Evolutionary conservation across 1,140 invertebrate species (phyloP), one percentile per base, ranked within the genome.

Genomic region (Cryptotermes secundus): DNA sequence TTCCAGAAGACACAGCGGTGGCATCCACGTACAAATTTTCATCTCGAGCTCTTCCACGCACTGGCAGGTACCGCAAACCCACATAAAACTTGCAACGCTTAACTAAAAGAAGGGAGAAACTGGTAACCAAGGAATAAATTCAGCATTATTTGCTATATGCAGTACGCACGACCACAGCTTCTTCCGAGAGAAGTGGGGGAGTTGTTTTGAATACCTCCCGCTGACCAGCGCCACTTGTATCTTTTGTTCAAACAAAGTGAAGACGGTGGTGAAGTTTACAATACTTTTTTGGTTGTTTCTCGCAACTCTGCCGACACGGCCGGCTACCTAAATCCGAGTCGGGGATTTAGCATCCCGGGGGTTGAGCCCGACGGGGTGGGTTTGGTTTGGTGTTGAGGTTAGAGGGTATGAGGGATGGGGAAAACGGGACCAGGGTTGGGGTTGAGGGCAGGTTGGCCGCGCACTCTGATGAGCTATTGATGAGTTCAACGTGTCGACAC

Each of bases 381-480:
- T 49, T 16, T 49, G 45, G 38, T 10, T 42, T 49, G 34, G 49
- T 31, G 45, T n/a, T 16, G 49, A 65, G 79, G 59, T 34, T 34
- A 84, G 16, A 22, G 36, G 59, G 80, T 19, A 81, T 49, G 34
- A 36, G 79, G 72, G 42, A 49, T 34, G 45, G 79, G 24, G 72
- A 88, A 87, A 84, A 31, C 49, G 49, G 42, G 24, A 79, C 19
- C 35, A 34, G 59, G 83, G 49, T 34, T 38, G n/a, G 36, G 35
- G 49, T 45, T 42, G 83, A 83, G 85, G 86, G 86, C 86, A 87
- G 86, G 86, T 87, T 87, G 86, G 85, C 42, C 86, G 45, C 49
- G 49, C 53, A 79, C 83, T 84, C 87, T 89, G 89, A 90, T 89
- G 89, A 89, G 89, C 86, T 89, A 90, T 90, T 90, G 89, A 90